Conservation (phyloP, 2,797 vertebrate species). For the Halcyon smyrnensis region DNA sequence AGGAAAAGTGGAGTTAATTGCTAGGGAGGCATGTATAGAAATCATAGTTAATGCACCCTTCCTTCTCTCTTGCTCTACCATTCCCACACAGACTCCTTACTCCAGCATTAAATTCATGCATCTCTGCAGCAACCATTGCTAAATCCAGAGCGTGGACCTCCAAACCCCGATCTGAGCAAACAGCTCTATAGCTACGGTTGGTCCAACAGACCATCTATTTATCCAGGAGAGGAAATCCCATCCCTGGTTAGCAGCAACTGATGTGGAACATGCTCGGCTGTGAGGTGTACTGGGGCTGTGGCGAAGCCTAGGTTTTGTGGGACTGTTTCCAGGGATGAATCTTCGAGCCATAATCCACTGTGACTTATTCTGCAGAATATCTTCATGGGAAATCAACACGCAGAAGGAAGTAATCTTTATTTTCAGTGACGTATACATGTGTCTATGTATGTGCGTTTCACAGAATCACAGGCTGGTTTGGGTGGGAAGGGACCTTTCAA, state of each 20-base stretch:
- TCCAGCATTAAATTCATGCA: fast-evolving
- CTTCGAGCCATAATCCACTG: not conserved
- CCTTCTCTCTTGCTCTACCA: not conserved
- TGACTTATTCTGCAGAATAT: not conserved
- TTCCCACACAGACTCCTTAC: not conserved
- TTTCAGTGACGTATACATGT: not conserved
- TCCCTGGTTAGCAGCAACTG: fast-evolving
- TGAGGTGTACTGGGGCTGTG: fast-evolving
- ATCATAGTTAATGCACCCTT: not conserved
- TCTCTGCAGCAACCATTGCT: not conserved
- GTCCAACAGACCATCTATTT: not conserved
- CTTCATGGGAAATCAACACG: not conserved
- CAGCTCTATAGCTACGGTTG: fast-evolving
- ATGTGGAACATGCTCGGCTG: too few relatives aligned
- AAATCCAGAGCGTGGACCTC: not conserved
- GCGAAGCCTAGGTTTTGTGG: not conserved
- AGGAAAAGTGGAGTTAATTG: constrained; percentile 26
- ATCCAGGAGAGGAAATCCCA: not conserved
- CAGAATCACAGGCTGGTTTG: not conserved
- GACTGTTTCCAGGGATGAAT: not conserved
- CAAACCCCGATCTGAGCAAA: not conserved
- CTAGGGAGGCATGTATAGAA: not conserved
- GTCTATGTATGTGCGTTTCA: not conserved
- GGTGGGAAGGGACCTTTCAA: too few relatives aligned
- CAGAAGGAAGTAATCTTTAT: not conserved